phyloP scores from a whole-genome alignment of 2,888 invertebrate genomes.

The Octodonta nipae region DNA sequence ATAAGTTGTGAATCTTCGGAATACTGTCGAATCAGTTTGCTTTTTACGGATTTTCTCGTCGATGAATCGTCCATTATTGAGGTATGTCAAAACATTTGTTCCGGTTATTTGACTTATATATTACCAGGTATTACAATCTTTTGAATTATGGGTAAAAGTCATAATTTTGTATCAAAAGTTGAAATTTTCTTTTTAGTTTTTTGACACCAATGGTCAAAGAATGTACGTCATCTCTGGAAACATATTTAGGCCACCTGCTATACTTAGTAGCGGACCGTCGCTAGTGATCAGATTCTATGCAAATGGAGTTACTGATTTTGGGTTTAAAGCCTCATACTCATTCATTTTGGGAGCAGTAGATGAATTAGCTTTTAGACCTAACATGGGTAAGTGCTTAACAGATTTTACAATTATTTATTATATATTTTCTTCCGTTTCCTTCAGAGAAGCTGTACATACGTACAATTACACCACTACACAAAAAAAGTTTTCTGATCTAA shows the following conservation, averaged over 20 bases:
- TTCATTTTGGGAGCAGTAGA: slow-evolving; percentile 19
- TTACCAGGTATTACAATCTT: no score
- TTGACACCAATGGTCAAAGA: slow-evolving; percentile 53
- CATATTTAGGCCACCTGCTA: slow-evolving; percentile 53
- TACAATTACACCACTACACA: no score
- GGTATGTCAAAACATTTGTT: no score
- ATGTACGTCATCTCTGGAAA: slow-evolving; percentile 51
- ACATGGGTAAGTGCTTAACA: slow-evolving; percentile 21
- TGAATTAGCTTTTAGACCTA: slow-evolving; percentile 16
- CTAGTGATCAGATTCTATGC: slow-evolving; percentile 53
- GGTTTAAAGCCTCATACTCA: slow-evolving; percentile 48
- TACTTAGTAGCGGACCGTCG: slow-evolving; percentile 49
- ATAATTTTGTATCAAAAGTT: no score
- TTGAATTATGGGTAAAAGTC: no score
- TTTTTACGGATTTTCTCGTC: slow-evolving; percentile 56
- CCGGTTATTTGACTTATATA: no score
- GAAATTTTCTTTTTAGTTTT: slow-evolving; percentile 41
- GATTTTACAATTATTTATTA: no score
- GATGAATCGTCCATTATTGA: slow-evolving; percentile 52
- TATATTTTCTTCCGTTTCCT: no score
- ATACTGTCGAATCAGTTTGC: slow-evolving; percentile 45
- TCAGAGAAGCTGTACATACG: no score
- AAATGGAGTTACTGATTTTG: slow-evolving; percentile 52
- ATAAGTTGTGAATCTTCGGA: slow-evolving; percentile 41
- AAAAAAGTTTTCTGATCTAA: no score